phyloP scores from a whole-genome alignment of 2,888 invertebrate genomes.

The Cryptophagus acutangulus region DNA sequence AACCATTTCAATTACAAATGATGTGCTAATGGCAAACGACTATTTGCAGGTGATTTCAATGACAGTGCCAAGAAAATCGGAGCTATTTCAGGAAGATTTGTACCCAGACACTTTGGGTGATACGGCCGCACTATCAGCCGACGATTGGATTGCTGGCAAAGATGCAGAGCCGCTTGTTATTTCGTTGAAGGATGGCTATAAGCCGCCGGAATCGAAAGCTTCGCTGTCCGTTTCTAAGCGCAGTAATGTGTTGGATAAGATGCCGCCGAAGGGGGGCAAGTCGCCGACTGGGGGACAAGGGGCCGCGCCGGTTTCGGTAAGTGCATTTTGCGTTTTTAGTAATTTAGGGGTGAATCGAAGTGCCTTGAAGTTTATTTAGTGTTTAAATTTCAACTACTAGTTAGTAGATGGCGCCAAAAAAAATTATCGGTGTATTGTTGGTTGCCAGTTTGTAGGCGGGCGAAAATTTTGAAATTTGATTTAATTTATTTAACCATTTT shows the following conservation, averaged over 20 bases:
- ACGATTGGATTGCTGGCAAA: conserved; percentile 87
- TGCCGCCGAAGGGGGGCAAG: conserved; percentile 48
- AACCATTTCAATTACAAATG: too few species aligned
- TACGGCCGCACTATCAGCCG: conserved; percentile 81
- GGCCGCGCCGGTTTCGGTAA: conserved; percentile 43
- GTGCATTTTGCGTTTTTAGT: conserved; percentile 22
- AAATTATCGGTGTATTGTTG: too few species aligned
- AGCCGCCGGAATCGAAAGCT: conserved; percentile 64
- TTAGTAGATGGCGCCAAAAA: too few species aligned
- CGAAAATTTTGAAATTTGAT: neutral
- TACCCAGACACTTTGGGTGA: conserved; percentile 94
- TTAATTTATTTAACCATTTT: neutral
- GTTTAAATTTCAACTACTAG: too few species aligned
- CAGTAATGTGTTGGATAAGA: conserved; percentile 79
- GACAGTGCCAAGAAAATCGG: conserved; percentile 97
- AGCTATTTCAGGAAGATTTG: conserved; percentile 94
- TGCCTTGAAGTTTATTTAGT: neutral
- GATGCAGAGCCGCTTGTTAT: conserved; percentile 89
- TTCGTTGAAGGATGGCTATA: conserved; percentile 78
- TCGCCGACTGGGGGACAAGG: conserved; percentile 20
- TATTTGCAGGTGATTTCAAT: conserved; percentile 83
- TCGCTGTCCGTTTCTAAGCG: conserved; percentile 65
- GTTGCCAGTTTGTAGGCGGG: too few species aligned
- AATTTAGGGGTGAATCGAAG: neutral
- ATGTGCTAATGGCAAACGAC: conserved; percentile 4